phyloP scores from a whole-genome alignment of 1,140 invertebrate genomes.

The Eueides isabella region DNA sequence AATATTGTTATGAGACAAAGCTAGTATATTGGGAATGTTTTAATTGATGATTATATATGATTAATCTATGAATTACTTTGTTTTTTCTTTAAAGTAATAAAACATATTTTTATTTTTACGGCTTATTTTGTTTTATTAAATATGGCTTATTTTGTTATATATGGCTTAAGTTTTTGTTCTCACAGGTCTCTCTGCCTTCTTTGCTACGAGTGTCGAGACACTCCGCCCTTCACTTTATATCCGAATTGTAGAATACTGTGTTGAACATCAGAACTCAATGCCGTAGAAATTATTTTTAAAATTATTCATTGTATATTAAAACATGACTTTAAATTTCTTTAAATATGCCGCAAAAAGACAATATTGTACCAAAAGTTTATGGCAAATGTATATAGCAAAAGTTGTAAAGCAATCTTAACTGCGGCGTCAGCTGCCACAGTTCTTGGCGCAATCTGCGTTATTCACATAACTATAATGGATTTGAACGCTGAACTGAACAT shows the following conservation, averaged over 20 bases:
- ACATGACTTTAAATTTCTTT: neutral
- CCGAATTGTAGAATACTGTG: neutral
- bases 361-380: neutral
- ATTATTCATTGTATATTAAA: too few relatives aligned
- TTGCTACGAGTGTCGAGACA: neutral
- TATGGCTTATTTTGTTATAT: too few relatives aligned
- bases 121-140: too few relatives aligned
- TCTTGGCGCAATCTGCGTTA: neutral
- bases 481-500: neutral
- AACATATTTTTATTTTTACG: neutral
- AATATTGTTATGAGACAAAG: neutral
- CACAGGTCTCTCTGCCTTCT: too few relatives aligned
- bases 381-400: neutral
- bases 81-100: neutral
- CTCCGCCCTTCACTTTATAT: neutral
- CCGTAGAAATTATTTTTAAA: too few relatives aligned
- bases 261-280: too few relatives aligned
- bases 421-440: constrained; percentile 1
- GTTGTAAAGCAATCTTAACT: constrained; percentile 4
- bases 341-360: constrained; percentile 5
- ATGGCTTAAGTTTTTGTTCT: too few relatives aligned
- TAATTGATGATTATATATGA: neutral
- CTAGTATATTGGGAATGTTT: neutral
- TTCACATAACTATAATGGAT: neutral
- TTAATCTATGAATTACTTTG: too few relatives aligned